These are phyloP conservation scores for Cryptocheilus praepositus DNA, from an alignment of 2,888 invertebrate species.

Conservation along the genomic window DNA sequence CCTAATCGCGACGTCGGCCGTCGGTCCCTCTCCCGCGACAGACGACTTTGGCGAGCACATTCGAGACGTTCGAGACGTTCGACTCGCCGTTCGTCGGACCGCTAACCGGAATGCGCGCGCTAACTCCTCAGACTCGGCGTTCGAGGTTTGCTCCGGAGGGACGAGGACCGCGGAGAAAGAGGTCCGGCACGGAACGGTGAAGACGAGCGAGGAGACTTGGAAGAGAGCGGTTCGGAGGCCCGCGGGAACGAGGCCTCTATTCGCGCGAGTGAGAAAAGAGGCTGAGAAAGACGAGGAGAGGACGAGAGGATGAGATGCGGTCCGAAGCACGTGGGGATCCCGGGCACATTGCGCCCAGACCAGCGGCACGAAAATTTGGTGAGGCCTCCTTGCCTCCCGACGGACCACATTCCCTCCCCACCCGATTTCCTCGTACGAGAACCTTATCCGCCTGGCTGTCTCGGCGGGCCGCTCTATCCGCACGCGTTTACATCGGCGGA, in stretches of 20 bases:
- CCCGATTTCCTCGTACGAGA: conserved; percentile 58
- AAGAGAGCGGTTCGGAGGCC: conserved; percentile 29
- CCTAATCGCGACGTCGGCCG: too few species aligned
- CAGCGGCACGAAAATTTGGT: conserved; percentile 64
- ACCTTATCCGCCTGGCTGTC: conserved; percentile 59
- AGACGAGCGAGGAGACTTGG: conserved; percentile 16
- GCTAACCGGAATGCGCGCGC: conserved; percentile 61
- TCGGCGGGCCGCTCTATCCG: conserved; percentile 50
- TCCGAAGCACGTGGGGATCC: conserved; percentile 61
- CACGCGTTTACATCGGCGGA: conserved; percentile 55
- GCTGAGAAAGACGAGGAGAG: conserved; percentile 21
- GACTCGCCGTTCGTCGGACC: conserved; percentile 46
- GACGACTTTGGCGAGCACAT: conserved; percentile 20
- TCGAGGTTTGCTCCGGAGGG: conserved; percentile 12
- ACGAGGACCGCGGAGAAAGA: conserved; percentile 35
- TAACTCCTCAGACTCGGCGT: conserved; percentile 50
- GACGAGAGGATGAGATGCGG: conserved; percentile 13
- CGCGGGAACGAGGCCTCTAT: conserved; percentile 46
- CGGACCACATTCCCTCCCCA: conserved; percentile 72
- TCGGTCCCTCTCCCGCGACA: conserved; percentile 3
- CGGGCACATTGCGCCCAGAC: conserved; percentile 56
- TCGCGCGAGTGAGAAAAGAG: conserved; percentile 33
- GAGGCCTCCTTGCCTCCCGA: conserved; percentile 63
- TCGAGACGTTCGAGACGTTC: conserved; percentile 19
- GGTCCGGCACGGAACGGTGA: conserved; percentile 10